A percentile compares a stretch with the other conserved stretches of the same genome.
These are phyloP conservation scores for Xiphophorus couchianus DNA, from an alignment of 2,113 vertebrate species.

Conservation along the genomic window DNA sequence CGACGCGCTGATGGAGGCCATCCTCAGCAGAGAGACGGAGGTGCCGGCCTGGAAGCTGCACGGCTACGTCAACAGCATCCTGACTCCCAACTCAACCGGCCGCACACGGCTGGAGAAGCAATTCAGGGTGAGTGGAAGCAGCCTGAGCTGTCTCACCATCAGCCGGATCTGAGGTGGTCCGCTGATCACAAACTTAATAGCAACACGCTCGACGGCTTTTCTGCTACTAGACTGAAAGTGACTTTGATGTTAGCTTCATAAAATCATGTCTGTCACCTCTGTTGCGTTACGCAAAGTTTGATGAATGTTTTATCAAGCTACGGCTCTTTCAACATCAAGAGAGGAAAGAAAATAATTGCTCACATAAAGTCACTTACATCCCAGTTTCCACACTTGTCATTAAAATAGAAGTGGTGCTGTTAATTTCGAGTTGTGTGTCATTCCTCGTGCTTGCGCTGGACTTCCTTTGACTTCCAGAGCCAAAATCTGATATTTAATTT, in stretches of 20 bases:
- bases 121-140: conserved; percentile 85
- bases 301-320: conserved; percentile 60
- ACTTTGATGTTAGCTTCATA: conserved; percentile 57
- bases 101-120: conserved; percentile 94
- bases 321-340: conserved; percentile 47
- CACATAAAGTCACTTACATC: conserved; percentile 46
- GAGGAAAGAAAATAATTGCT: conserved; percentile 54
- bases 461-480: conserved; percentile 4
- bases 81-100: conserved; percentile 88
- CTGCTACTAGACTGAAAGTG: conserved; percentile 10
- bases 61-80: conserved; percentile 93
- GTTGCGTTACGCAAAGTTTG: conserved; percentile 43
- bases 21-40: conserved; percentile 94
- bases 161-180: conserved; percentile 23
- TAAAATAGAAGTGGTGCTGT: conserved; percentile 18
- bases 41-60: conserved; percentile 92
- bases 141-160: conserved; percentile 27
- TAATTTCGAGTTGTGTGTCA: conserved; percentile 11
- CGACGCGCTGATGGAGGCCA: conserved; percentile 95
- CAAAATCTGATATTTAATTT: background rate
- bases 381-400: conserved; percentile 19
- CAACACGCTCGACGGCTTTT: conserved; percentile 9
- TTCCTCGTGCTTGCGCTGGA: conserved; percentile 17
- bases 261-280: conserved; percentile 56
- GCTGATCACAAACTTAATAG: conserved; percentile 51